These are phyloP conservation scores for Sussaba pulchella DNA, from an alignment of 2,888 invertebrate species.

Conservation along the genomic window DNA sequence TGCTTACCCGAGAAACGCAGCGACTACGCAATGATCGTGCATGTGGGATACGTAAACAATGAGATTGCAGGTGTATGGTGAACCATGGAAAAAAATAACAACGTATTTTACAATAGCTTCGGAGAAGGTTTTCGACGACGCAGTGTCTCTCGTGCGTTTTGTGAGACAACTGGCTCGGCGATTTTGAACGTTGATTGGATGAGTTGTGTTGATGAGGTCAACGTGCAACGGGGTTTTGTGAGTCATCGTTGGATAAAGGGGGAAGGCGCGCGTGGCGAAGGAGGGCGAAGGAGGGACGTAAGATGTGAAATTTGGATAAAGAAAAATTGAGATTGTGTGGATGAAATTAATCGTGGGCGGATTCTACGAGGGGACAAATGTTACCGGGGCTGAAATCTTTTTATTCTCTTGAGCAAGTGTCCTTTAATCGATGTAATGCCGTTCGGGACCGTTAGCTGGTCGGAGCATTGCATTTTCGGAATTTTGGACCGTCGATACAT, in stretches of 20 bases:
- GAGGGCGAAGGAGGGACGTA: no score
- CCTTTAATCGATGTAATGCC: no score
- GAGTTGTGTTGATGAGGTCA: not conserved
- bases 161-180: not conserved
- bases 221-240: constrained; percentile 6
- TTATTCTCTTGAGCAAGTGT: no score
- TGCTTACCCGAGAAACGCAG: not conserved
- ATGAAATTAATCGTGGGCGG: no score
- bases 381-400: no score
- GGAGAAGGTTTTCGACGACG: not conserved
- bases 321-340: no score
- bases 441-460: no score
- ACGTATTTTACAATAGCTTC: not conserved
- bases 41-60: not conserved
- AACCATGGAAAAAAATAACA: not conserved
- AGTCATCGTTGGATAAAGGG: not conserved
- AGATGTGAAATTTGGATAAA: no score
- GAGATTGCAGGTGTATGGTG: not conserved
- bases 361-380: no score
- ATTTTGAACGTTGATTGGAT: not conserved
- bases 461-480: no score
- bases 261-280: not conserved
- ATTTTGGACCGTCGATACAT: no score
- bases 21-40: not conserved
- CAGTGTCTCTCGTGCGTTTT: not conserved